Conservation (phyloP, 2,797 vertebrate genomes). For the Philypnodon macrostomus region DNA sequence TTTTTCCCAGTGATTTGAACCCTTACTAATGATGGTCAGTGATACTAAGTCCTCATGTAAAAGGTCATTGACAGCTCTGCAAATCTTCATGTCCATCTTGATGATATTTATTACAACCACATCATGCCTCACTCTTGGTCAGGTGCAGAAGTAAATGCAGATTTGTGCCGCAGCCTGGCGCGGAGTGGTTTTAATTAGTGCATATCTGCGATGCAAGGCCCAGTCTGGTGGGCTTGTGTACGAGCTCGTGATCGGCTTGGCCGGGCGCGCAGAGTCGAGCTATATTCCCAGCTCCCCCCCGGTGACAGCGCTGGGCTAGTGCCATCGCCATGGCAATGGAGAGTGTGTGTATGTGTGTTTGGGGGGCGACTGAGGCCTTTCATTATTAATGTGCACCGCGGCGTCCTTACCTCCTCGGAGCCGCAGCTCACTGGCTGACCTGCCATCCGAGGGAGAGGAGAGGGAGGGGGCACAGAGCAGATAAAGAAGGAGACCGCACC, state of each 20-base stretch:
- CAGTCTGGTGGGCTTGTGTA: conserved; percentile 61
- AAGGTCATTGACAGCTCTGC: conserved; percentile 37
- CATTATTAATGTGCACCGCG: conserved; percentile 86
- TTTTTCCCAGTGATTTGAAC: too few species aligned
- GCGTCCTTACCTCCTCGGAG: conserved; percentile 82
- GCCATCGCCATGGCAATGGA: conserved; percentile 82
- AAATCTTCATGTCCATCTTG: conserved; percentile 55
- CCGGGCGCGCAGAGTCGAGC: conserved; percentile 66
- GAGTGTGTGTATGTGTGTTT: conserved; percentile 41
- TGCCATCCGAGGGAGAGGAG: conserved; percentile 67
- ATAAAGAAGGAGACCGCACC: conserved; percentile 65
- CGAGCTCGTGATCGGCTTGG: conserved; percentile 71
- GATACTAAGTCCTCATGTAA: conserved; percentile 27
- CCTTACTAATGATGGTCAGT: conserved; percentile 26
- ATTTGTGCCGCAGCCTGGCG: conserved; percentile 50
- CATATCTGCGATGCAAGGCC: conserved; percentile 56
- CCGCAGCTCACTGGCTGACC: conserved; percentile 82
- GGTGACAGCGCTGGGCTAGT: conserved; percentile 82
- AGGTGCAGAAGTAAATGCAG: conserved; percentile 60
- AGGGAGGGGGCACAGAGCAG: conserved; percentile 56
- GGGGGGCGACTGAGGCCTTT: conserved; percentile 79
- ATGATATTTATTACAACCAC: conserved; percentile 39
- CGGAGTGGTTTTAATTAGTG: conserved; percentile 70
- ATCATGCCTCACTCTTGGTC: conserved; percentile 36
- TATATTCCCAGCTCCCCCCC: conserved; percentile 70